Conservation (phyloP, 2,888 invertebrate genomes). For the Acanthosepion esculentum region DNA sequence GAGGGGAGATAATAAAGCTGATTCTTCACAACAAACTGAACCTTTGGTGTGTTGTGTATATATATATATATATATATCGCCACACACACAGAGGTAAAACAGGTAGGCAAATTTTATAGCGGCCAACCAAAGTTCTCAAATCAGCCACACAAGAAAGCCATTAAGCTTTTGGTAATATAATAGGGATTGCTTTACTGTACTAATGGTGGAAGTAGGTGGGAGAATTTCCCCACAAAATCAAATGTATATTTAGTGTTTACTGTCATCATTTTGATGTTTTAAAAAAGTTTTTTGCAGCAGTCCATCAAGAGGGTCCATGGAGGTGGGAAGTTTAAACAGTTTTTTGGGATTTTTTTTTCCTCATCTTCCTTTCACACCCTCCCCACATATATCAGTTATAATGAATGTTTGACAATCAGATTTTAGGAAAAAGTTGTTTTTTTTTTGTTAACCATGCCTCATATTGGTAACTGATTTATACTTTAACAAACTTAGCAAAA, state of each 20-base stretch:
- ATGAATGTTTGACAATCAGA: not conserved
- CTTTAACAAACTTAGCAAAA: not conserved
- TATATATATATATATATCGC: not conserved
- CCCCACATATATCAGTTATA: not conserved
- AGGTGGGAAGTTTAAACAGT: not conserved
- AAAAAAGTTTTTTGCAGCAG: not conserved
- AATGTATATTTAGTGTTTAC: not conserved
- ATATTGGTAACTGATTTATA: not conserved
- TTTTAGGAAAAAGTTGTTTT: not conserved
- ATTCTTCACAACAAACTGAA: not conserved
- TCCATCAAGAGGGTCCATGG: not conserved
- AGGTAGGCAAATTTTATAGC: conserved; percentile 33
- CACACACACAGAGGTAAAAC: not conserved
- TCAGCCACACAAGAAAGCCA: not conserved
- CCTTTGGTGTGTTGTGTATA: not conserved
- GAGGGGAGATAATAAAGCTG: too few relatives aligned
- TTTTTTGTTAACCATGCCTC: not conserved
- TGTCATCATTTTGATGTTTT: not conserved
- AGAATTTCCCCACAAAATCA: not conserved
- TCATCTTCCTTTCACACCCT: too few relatives aligned
- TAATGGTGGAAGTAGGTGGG: not conserved
- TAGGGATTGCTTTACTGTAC: conserved; percentile 16
- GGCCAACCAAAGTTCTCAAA: not conserved
- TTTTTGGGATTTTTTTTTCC: not conserved
- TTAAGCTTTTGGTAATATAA: not conserved